Evolutionary conservation across 2,113 vertebrate genomes (phyloP).

Genomic region (Nettapus auritus): DNA sequence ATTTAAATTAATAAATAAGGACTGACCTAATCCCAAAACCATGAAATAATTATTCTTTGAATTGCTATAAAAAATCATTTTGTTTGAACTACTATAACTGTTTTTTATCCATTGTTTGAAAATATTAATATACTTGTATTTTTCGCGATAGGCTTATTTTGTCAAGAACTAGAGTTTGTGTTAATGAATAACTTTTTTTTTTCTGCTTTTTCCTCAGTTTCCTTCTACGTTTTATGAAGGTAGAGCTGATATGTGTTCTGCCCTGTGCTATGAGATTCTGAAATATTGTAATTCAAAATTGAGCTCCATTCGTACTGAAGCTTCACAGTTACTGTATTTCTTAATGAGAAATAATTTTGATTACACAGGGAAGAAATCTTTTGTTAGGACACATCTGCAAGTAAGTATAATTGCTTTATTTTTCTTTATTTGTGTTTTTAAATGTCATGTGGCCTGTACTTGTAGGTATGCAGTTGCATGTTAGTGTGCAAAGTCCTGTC

Average conservation of each 20-base stretch:
- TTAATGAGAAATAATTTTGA: constrained; percentile 99
- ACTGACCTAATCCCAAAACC: not conserved
- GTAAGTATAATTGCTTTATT: constrained; percentile 65
- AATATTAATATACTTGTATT: not conserved
- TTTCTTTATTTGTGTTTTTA: not conserved
- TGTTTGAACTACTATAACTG: not conserved
- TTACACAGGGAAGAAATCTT: constrained; percentile 95
- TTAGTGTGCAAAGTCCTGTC: not conserved
- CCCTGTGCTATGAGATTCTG: constrained; percentile 96
- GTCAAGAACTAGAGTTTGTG: not conserved
- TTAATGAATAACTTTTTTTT: not conserved
- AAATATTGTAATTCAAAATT: constrained; percentile 98
- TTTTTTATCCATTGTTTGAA: not conserved
- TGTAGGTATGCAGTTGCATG: not conserved
- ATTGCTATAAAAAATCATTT: not conserved
- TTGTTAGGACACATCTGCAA: constrained; percentile 96
- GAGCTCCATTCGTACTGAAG: constrained; percentile 93
- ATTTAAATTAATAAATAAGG: not conserved
- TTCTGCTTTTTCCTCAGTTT: constrained; percentile 78
- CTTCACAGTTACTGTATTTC: constrained; percentile 96
- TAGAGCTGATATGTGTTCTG: constrained; percentile 95
- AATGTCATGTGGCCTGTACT: not conserved
- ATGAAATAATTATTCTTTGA: not conserved
- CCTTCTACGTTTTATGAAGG: constrained; percentile 97
- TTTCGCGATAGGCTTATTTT: not conserved